Evolutionary conservation across 2,888 invertebrate species (phyloP), one percentile per base, ranked within the genome.

Genomic region (Drosophila algonquin): DNA sequence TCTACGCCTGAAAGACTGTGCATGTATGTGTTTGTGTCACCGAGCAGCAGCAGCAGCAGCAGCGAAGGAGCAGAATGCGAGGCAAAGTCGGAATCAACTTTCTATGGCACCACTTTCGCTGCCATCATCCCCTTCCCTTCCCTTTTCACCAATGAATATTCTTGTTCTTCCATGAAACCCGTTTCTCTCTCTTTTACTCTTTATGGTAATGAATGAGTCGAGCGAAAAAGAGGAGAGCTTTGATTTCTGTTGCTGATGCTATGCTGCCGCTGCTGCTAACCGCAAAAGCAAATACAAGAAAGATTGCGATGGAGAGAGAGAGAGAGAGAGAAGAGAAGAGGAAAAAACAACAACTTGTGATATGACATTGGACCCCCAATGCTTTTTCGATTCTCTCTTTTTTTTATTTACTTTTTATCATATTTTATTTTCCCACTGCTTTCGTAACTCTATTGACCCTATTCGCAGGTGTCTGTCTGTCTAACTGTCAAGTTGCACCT

Each of bases 21-120:
- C 1, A 21, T 21, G 21, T 21, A 21, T 45, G 6, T 59, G 50
- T n/a, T 24, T 54, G 47, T 50, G 40, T n/a, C 48, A 60, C 44
- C 75, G 75, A 77, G 40, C 46, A 46, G 53, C 10, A 44, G 45
- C 24, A 46, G 58, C 48, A 60, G 16, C 65, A 35, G 52, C 50
- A 63, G 18, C 51, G 16, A 52, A 21, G 52, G 48, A 56, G 53
- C 63, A 58, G 40, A 57, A 51, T 54, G 10, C 40, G 32, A 27
- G 53, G 51, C 46, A 21, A 24, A 59, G 67, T 62, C 75, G 51
- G 63, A 68, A 64, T 68, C 71, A 89, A 83, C 83, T 83, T 83
- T 83, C 83, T 89, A 89, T 83, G 81, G 89, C 87, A 89, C 74
- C 89, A 83, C 83, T 83, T 83, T 83, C 83, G 87, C 89, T 83